A percentile compares a stretch with the other conserved stretches of the same genome.
Conservation (phyloP, 2,113 vertebrate genomes). For the Salvelinus alpinus region DNA sequence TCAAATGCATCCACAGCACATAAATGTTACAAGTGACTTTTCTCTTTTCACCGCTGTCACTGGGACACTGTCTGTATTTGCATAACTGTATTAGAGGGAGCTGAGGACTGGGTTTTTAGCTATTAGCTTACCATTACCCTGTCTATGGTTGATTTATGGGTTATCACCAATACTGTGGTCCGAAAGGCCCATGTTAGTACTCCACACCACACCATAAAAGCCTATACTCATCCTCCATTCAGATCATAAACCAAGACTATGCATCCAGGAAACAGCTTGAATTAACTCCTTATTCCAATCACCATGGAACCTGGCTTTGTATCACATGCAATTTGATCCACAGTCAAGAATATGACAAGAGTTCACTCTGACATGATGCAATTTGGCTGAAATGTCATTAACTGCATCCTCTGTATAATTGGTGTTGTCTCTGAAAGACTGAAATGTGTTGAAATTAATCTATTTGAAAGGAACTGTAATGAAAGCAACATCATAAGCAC, state of each 20-base stretch:
- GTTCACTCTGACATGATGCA: constrained; percentile 28
- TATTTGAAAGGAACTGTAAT: constrained; percentile 28
- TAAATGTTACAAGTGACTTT: not conserved
- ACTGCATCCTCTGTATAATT: constrained; percentile 40
- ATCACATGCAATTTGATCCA: constrained; percentile 11
- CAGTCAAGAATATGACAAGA: constrained; percentile 35
- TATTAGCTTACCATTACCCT: not conserved
- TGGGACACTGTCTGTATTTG: not conserved
- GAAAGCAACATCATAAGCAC: constrained; percentile 26
- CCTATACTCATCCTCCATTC: not conserved
- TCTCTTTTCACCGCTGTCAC: not conserved
- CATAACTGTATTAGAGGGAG: not conserved
- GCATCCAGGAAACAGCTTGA: constrained; percentile 3
- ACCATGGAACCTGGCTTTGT: not conserved
- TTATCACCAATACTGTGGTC: not conserved
- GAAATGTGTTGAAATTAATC: constrained; percentile 40
- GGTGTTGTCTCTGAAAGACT: not conserved
- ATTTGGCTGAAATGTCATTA: constrained; percentile 47
- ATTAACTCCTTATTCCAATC: constrained; percentile 21
- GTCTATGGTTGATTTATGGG: not conserved
- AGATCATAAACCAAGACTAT: not conserved
- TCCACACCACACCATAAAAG: not conserved
- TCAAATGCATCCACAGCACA: not conserved
- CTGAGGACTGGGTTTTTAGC: not conserved
- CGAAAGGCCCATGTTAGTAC: not conserved